A percentile compares a stretch with the other conserved stretches of the same genome.
phyloP scores from a whole-genome alignment of 1,140 invertebrate genomes.

The Potamilus streckersoni region DNA sequence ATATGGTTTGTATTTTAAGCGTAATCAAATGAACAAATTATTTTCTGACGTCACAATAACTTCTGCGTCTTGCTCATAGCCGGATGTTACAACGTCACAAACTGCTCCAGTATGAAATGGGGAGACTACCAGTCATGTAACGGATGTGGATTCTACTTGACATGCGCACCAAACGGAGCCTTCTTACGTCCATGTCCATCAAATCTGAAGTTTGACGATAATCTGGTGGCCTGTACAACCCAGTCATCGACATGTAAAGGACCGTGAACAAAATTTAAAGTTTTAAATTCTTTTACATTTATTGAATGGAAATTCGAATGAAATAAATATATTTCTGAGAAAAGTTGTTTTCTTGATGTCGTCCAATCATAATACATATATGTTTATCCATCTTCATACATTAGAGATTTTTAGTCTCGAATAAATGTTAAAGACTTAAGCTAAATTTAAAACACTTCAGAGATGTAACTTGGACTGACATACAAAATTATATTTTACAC shows the following conservation, averaged over 20 bases:
- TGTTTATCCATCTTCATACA: no score
- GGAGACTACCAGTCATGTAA: constrained; percentile 22
- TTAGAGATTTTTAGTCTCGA: no score
- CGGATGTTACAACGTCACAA: constrained; percentile 18
- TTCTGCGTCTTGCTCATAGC: constrained; percentile 7
- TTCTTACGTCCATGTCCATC: constrained; percentile 9
- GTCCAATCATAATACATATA: no score
- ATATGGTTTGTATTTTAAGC: no score
- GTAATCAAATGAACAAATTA: not conserved
- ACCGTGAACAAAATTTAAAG: not conserved
- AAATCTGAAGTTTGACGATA: constrained; percentile 24
- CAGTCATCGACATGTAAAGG: constrained; percentile 22
- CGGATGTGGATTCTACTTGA: constrained; percentile 23
- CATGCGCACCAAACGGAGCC: constrained; percentile 22
- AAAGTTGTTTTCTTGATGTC: no score
- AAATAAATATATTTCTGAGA: no score
- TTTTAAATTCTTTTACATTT: no score
- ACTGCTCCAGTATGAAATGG: constrained; percentile 16
- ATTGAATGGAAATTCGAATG: no score
- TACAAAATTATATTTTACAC: no score
- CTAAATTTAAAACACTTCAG: no score
- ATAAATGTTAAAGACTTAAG: no score
- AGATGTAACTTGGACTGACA: no score
- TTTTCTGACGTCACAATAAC: not conserved
- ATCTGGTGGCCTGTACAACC: constrained; percentile 12